These are phyloP conservation scores for Helostoma temminkii DNA, from an alignment of 2,797 vertebrate genomes.

Conservation along the genomic window DNA sequence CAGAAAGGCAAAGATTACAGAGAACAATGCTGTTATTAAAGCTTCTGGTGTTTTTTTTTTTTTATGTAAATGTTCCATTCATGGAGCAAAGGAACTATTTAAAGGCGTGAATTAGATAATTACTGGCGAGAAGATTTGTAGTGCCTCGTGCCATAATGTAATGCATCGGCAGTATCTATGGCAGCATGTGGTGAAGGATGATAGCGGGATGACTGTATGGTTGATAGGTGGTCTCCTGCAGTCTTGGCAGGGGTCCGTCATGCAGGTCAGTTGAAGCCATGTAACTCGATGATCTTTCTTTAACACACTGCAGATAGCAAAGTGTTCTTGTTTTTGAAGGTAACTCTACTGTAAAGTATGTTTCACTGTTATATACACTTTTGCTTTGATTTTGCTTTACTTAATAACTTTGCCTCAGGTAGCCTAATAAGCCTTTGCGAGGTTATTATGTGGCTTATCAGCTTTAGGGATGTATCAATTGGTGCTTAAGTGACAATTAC, in stretches of 20 bases:
- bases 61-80: no score
- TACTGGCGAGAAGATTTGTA: background rate
- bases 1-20: no score
- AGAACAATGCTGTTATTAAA: no score
- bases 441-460: conserved; percentile 61
- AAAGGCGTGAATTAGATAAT: no score
- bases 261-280: background rate
- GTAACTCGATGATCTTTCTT: background rate
- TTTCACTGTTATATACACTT: background rate
- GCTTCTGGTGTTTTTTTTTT: no score
- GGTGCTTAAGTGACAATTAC: conserved; percentile 65
- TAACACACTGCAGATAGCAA: background rate
- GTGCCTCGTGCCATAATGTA: background rate
- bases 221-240: background rate
- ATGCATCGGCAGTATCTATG: no score
- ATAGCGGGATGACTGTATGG: background rate
- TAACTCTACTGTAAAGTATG: background rate
- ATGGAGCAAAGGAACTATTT: no score
- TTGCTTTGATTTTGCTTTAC: conserved; percentile 55
- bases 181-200: background rate
- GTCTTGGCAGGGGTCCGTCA: background rate
- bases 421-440: conserved; percentile 62
- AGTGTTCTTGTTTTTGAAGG: no score
- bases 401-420: conserved; percentile 69
- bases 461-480: conserved; percentile 57